Conservation (phyloP, 1,140 invertebrate species). For the Sarcophaga peregrina region DNA sequence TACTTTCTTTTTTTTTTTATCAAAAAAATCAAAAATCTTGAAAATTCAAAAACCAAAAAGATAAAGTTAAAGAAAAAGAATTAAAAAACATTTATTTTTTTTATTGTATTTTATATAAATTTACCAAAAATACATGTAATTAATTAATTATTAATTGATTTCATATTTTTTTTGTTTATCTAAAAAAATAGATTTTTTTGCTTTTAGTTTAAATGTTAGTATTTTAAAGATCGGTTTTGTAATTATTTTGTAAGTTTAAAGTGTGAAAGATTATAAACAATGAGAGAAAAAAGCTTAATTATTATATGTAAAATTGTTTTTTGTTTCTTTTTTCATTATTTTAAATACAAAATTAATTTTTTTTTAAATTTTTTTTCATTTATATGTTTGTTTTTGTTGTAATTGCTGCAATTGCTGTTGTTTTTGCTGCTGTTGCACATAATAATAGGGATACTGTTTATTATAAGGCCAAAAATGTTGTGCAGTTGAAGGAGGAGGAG, state of each 20-base stretch:
- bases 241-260: neutral
- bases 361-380: constrained; percentile 16
- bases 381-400: constrained; percentile 17
- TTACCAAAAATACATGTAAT: constrained; percentile 21
- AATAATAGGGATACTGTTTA: constrained; percentile 32
- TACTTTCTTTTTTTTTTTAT: neutral
- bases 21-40: neutral
- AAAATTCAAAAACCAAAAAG: neutral
- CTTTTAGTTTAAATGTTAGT: neutral
- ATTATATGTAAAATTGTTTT: neutral
- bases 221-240: neutral
- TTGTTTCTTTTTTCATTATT: neutral
- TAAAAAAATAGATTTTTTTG: neutral
- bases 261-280: constrained; percentile 22
- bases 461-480: neutral
- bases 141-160: neutral
- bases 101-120: neutral
- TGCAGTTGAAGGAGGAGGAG: neutral
- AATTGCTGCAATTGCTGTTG: neutral
- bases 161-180: neutral
- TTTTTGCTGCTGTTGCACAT: constrained; percentile 8
- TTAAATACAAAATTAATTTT: neutral
- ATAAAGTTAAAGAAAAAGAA: too few species aligned
- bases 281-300: constrained; percentile 29
- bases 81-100: neutral